A percentile compares a stretch with the other conserved stretches of the same genome.
Conservation (phyloP, 2,797 vertebrate genomes). For the Mycteria americana region DNA sequence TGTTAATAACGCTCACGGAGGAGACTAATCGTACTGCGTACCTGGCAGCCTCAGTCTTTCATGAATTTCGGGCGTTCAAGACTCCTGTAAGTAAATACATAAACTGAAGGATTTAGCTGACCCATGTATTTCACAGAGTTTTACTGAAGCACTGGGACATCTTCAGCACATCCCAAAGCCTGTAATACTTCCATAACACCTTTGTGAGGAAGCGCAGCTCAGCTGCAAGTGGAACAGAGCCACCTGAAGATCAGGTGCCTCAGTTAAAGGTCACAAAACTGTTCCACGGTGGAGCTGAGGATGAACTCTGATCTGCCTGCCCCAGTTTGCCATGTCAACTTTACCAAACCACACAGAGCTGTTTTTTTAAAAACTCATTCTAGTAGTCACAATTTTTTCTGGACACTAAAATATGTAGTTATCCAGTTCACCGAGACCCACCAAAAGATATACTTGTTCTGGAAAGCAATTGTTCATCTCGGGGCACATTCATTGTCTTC, state of each 20-base stretch:
- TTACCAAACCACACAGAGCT: not conserved
- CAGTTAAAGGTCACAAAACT: not conserved
- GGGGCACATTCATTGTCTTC: not conserved
- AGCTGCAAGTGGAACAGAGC: not conserved
- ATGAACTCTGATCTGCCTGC: not conserved
- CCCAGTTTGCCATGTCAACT: not conserved
- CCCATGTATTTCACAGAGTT: not conserved
- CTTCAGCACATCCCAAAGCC: not conserved
- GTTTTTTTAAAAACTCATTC: not conserved
- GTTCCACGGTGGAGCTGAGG: not conserved
- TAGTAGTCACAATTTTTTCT: not conserved
- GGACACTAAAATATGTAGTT: not conserved
- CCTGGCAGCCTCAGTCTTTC: not conserved
- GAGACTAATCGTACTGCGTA: not conserved
- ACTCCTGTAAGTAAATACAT: not conserved
- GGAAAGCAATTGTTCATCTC: not conserved
- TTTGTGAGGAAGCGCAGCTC: not conserved
- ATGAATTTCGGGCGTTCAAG: not conserved
- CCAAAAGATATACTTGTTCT: not conserved
- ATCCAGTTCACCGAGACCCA: not conserved
- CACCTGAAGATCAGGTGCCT: fast-evolving
- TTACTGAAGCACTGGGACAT: not conserved
- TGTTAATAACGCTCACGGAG: not conserved
- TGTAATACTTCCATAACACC: not conserved
- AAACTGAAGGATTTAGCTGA: not conserved